Base-by-base conservation (phyloP, 2,888 invertebrate species). In the Cyclophora albipunctata region DNA sequence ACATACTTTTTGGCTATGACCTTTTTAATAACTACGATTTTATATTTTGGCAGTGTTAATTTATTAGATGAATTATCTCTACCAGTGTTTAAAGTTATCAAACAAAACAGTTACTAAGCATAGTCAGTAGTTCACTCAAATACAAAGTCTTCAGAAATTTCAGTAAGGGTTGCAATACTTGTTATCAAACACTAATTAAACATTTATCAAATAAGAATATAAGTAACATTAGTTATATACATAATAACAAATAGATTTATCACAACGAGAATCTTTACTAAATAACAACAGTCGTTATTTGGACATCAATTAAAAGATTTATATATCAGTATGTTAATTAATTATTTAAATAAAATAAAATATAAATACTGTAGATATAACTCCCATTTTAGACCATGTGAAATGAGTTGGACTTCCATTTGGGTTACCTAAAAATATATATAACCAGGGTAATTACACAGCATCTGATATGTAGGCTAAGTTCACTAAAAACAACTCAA, bases 391-490 rank as follows among this genome's bases (percentile, higher is more conserved):
- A 77, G 73, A 75, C 82, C 84, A 78, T 81, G 74, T 76, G 73
- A 77, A 78, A 78, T 73, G 71, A 73, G 81, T 81, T 77, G 85
- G 72, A 81, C 85, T 78, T 85, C 88, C 88, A 75, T 83, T 88
- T 81, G 87, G 86, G 73, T 88, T 88, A 88, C 88, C 88, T 88
- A 88, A 78, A 88, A 88, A 86, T 43, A 85, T 73, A 83, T 81
- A 73, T 57, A 65, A 70, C 75, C 70, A 71, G 60, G 70, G 79
- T 84, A 81, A 84, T 81, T 78, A 81, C 72, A 60, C 65, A 65
- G 54, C 61, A 61, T 65, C 57, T 59, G 55, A 60, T 53, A 40
- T 48, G 20, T 52, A 57, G 57, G 45, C 57, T 51, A 50, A 34
- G 50, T 52, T 47, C 62, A 63, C 58, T 63, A 48, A 58, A 58